phyloP scores from a whole-genome alignment of 1,140 invertebrate species.

The Atta cephalotes region DNA sequence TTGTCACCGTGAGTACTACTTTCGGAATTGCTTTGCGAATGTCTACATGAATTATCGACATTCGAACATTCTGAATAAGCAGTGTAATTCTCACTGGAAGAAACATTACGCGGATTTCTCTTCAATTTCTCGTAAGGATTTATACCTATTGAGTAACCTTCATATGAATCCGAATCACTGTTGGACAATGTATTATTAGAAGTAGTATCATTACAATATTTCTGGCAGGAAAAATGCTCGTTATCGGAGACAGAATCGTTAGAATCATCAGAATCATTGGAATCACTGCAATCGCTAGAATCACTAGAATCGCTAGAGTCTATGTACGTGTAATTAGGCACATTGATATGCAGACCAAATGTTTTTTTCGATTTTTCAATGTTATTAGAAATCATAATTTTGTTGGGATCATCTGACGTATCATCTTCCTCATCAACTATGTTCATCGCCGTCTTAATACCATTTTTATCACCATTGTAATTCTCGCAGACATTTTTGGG shows the following conservation, averaged over 20 bases:
- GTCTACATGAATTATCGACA: neutral
- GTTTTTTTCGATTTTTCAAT: conserved; percentile 9
- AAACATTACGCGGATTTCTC: neutral
- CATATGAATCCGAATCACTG: conserved; percentile 80
- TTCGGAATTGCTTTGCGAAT: neutral
- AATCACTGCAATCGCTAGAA: conserved; percentile 65
- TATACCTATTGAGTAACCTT: conserved; percentile 79
- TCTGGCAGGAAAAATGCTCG: conserved; percentile 58
- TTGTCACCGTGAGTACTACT: neutral
- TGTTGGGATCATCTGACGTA: no score
- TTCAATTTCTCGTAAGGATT: conserved; percentile 71
- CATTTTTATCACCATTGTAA: conserved; percentile 42
- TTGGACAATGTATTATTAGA: conserved; percentile 70
- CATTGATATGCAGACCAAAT: conserved; percentile 45
- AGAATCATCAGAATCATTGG: conserved; percentile 60
- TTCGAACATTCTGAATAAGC: neutral
- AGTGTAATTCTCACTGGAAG: neutral
- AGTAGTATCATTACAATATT: conserved; percentile 20
- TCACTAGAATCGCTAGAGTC: conserved; percentile 71
- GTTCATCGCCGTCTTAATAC: conserved; percentile 63
- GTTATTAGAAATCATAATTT: neutral
- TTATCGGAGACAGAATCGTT: conserved; percentile 68
- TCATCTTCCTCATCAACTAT: conserved; percentile 67
- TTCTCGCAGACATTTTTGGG: conserved; percentile 22
- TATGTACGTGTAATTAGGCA: conserved; percentile 74